phyloP scores from a whole-genome alignment of 2,113 vertebrate genomes.

The Parotia lawesii region DNA sequence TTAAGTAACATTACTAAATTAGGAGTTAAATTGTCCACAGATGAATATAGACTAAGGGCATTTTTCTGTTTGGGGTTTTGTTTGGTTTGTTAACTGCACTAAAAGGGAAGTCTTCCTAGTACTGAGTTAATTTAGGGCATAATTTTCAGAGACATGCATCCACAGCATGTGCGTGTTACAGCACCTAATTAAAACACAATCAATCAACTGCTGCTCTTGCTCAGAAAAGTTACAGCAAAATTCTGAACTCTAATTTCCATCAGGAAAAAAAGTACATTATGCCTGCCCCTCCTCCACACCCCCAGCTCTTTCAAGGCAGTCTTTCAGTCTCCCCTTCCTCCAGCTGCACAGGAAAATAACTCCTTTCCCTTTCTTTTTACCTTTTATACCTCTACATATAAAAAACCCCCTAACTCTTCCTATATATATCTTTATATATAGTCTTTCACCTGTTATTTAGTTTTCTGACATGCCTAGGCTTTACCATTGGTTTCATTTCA shows the following conservation, averaged over 20 bases:
- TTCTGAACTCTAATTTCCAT: neutral
- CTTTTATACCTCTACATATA: no score
- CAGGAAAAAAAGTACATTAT: neutral
- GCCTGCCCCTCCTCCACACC: neutral
- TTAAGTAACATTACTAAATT: neutral
- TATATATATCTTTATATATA: neutral
- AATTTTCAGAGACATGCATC: neutral
- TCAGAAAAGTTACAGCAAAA: neutral
- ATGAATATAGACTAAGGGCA: neutral
- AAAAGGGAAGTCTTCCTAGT: neutral
- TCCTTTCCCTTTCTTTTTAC: neutral
- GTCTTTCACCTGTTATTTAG: neutral
- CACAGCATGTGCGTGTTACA: neutral
- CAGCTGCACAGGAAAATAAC: neutral
- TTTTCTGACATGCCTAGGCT: neutral
- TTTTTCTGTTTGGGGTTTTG: neutral
- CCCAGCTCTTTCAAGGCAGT: neutral
- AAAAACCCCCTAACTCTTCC: neutral
- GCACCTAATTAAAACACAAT: neutral
- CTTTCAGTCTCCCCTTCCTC: neutral
- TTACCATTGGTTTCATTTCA: neutral
- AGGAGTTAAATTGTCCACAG: neutral
- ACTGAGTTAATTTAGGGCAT: neutral
- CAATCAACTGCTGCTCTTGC: constrained; percentile 11
- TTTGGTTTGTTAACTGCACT: neutral